Evolutionary conservation across 2,888 invertebrate species (phyloP).

Genomic region (Falcaria lacertinaria): DNA sequence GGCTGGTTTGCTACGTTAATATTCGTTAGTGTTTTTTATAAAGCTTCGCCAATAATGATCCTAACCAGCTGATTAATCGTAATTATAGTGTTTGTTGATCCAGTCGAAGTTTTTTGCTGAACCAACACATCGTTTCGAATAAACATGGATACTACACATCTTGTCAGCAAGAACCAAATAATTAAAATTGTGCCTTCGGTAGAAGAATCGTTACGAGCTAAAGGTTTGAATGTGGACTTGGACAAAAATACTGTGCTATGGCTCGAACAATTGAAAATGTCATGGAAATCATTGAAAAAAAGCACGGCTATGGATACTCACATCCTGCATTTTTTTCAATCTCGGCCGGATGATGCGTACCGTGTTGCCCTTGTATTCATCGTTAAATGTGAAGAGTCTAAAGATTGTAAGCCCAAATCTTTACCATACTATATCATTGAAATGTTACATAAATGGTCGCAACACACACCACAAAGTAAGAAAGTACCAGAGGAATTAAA

Average conservation of each 20-base stretch:
- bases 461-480: constrained; percentile 39
- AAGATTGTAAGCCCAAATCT: constrained; percentile 81
- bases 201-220: constrained; percentile 55
- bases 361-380: constrained; percentile 79
- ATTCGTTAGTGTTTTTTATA: no score
- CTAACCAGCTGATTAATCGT: no score
- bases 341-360: constrained; percentile 77
- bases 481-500: constrained; percentile 77
- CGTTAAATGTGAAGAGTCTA: constrained; percentile 81
- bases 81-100: no score
- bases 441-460: constrained; percentile 77
- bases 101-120: no score
- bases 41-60: no score
- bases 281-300: constrained; percentile 78
- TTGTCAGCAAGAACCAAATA: constrained; percentile 54
- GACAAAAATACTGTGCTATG: constrained; percentile 55
- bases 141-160: constrained; percentile 35
- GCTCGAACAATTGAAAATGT: constrained; percentile 61
- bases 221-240: constrained; percentile 64
- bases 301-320: constrained; percentile 71
- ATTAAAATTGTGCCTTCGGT: constrained; percentile 72
- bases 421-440: constrained; percentile 82
- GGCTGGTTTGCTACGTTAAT: no score
- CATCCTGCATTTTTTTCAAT: constrained; percentile 68
- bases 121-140: no score